These are phyloP conservation scores for Aselliscus stoliczkanus DNA, from an alignment of 2,797 vertebrate species.

Conservation along the genomic window DNA sequence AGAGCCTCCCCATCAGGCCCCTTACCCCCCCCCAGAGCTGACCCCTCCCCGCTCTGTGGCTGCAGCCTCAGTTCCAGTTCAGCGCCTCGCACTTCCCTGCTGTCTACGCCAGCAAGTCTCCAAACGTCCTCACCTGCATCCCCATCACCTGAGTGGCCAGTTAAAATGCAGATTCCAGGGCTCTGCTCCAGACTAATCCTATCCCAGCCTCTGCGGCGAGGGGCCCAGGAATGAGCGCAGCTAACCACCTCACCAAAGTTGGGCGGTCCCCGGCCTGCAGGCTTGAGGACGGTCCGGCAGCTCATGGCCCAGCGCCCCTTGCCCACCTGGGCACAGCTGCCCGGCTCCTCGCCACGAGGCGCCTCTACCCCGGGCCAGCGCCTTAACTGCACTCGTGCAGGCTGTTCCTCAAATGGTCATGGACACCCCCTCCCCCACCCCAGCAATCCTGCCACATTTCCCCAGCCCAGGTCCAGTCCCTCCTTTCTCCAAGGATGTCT, in stretches of 20 bases:
- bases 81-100: no score
- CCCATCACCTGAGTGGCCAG: fast-evolving
- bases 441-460: neutral
- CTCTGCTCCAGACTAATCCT: neutral
- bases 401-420: neutral
- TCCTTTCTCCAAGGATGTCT: fast-evolving
- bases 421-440: no score
- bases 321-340: neutral
- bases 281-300: fast-evolving
- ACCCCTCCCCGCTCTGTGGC: fast-evolving
- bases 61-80: neutral
- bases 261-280: neutral
- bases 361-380: fast-evolving
- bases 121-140: no score
- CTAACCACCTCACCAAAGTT: neutral
- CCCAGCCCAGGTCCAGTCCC: fast-evolving
- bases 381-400: neutral
- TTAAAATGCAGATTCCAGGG: neutral
- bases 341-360: neutral
- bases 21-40: fast-evolving
- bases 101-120: no score
- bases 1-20: neutral
- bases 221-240: neutral
- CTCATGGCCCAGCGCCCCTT: fast-evolving
- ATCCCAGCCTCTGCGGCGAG: neutral